These are phyloP conservation scores for Teleopsis dalmanni DNA, from an alignment of 1,140 invertebrate species.

Conservation along the genomic window DNA sequence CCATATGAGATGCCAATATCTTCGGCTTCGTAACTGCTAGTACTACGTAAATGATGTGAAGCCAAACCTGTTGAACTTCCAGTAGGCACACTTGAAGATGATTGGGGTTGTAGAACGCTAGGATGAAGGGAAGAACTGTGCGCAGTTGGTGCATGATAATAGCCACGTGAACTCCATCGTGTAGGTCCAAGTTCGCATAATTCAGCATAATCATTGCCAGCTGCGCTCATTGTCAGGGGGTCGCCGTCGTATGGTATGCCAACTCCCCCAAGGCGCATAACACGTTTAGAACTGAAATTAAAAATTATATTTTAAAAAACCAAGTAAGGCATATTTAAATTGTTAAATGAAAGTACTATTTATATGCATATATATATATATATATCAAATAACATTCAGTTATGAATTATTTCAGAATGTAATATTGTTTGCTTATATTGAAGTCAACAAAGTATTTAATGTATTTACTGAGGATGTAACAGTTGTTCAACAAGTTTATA, in stretches of 20 bases:
- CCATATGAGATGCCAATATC: constrained; percentile 32
- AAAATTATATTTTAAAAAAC: neutral
- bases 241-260: constrained; percentile 44
- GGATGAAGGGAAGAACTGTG: constrained; percentile 20
- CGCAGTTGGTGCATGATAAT: constrained; percentile 29
- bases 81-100: constrained; percentile 39
- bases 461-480: too few species aligned
- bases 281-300: constrained; percentile 15
- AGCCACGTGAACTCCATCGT: constrained; percentile 41
- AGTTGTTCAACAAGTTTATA: too few species aligned
- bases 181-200: constrained; percentile 45
- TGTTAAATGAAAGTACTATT: too few species aligned
- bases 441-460: too few species aligned
- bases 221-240: constrained; percentile 45
- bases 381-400: constrained; percentile 2
- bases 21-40: constrained; percentile 43
- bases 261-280: constrained; percentile 45
- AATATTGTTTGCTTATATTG: too few species aligned
- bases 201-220: constrained; percentile 46
- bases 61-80: constrained; percentile 34
- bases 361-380: too few species aligned
- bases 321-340: neutral
- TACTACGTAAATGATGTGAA: constrained; percentile 33
- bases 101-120: constrained; percentile 20
- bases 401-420: too few species aligned